These are phyloP conservation scores for Tribolium castaneum DNA, from an alignment of 1,140 invertebrate genomes.

Conservation along the genomic window DNA sequence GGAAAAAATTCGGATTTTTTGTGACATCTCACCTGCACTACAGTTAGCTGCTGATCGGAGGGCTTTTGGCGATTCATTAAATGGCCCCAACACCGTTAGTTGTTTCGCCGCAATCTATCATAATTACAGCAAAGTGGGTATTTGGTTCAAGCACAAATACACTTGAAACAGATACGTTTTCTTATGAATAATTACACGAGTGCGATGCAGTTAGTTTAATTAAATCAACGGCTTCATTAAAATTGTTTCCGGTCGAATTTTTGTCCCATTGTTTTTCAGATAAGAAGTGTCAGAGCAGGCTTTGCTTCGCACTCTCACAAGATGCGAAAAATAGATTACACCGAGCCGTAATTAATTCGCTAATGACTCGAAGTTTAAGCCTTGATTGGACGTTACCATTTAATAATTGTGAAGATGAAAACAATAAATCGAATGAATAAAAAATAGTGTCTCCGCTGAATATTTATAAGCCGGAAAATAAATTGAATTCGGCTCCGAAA, in stretches of 20 bases:
- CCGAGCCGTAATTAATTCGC: background rate
- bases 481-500: background rate
- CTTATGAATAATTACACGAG: slow-evolving; percentile 1
- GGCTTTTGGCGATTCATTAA: slow-evolving; percentile 3
- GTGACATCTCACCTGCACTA: background rate
- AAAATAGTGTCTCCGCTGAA: background rate
- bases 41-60: background rate
- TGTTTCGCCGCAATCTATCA: background rate
- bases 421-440: slow-evolving; percentile 4
- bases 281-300: background rate
- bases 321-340: background rate
- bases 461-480: slow-evolving; percentile 7
- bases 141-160: slow-evolving; percentile 5
- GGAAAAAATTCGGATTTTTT: background rate
- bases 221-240: slow-evolving; percentile 18
- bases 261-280: slow-evolving; percentile 28
- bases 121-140: slow-evolving; percentile 1
- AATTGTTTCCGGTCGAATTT: slow-evolving; percentile 20
- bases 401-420: no score
- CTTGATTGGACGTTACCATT: background rate
- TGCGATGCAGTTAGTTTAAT: slow-evolving; percentile 25
- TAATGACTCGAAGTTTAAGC: slow-evolving; percentile 2
- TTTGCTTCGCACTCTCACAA: background rate
- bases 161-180: slow-evolving; percentile 14
- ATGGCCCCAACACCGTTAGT: slow-evolving; percentile 1